Conservation (phyloP, 2,888 invertebrate species). For the Chironomus riparius region DNA sequence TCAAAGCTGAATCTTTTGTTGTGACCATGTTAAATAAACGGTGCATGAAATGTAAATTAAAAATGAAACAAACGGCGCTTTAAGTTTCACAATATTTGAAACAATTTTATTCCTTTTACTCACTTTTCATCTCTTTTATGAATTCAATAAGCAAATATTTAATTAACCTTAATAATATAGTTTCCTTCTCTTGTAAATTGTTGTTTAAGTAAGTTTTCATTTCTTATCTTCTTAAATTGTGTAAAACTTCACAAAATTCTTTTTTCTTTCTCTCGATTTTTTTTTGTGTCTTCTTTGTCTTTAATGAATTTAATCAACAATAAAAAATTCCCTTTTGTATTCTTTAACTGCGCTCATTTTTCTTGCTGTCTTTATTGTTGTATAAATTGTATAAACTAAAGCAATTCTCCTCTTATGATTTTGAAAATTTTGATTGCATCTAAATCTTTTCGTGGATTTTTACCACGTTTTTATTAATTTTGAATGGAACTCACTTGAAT, state of each 20-base stretch:
- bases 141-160: slow-evolving; percentile 23
- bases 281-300: background rate
- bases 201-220: background rate
- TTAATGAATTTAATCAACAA: background rate
- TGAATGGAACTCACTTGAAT: too few relatives aligned
- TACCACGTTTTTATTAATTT: too few relatives aligned
- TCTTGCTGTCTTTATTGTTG: too few relatives aligned
- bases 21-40: background rate
- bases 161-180: slow-evolving; percentile 14
- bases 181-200: background rate
- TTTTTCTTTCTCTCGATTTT: background rate
- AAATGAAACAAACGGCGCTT: background rate
- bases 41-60: background rate
- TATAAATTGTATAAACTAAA: too few relatives aligned
- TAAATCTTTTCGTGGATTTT: too few relatives aligned
- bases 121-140: slow-evolving; percentile 1
- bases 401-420: too few relatives aligned
- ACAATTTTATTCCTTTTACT: background rate
- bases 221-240: background rate
- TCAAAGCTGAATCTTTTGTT: background rate
- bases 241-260: background rate
- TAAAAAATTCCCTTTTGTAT: background rate
- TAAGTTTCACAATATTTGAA: background rate
- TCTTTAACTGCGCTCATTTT: background rate
- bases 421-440: too few relatives aligned